Base-by-base conservation (phyloP, 2,888 invertebrate species). In the Rhodophaea formosa region DNA sequence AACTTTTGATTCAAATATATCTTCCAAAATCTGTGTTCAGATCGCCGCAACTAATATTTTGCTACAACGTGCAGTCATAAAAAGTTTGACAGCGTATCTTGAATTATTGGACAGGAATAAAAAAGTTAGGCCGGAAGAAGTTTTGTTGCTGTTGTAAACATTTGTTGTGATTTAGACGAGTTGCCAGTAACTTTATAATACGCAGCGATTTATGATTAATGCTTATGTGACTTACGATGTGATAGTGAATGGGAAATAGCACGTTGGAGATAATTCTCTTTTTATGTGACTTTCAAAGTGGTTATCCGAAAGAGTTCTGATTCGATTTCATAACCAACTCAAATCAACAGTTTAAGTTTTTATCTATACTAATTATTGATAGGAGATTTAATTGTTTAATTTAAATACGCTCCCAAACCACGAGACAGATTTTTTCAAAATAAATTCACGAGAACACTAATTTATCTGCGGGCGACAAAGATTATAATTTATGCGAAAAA, bases 131-230 rank as follows among this genome's bases (percentile, higher is more conserved):
- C 79, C 75, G 81, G 81, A 81, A 77, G 67, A 80, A 84, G 75
- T 85, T 85, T 75, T 75, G 80, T 77, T 77, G 77, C 79, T 69
- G 81, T 83, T 86, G 84, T 85, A 83, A 83, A 82, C 76, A 80
- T 80, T 82, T 79, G 80, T 72, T 77, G 73, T 86, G 87, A 88
- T 88, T 86, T 88, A 87, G 77, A 72, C 70, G 74, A 82, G 75
- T 86, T 84, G 70, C 73, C 70, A 77, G 80, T 71, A 83, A 79
- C 77, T 85, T 81, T 70, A 77, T 76, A 78, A 76, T 74, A 72
- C 74, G 72, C 72, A 75, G 75, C 70, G 69, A 72, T 76, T 72
- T 71, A 68, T 75, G 73, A 78, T 75, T 70, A 74, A 79, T 74
- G 64, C 57, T 16, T 17, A 64, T 58, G 63, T 61, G 54, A 55